Percentiles rank a stretch among this genome's conserved stretches.
These are phyloP conservation scores for Papilio demoleus DNA, from an alignment of 2,888 invertebrate genomes.

Conservation along the genomic window DNA sequence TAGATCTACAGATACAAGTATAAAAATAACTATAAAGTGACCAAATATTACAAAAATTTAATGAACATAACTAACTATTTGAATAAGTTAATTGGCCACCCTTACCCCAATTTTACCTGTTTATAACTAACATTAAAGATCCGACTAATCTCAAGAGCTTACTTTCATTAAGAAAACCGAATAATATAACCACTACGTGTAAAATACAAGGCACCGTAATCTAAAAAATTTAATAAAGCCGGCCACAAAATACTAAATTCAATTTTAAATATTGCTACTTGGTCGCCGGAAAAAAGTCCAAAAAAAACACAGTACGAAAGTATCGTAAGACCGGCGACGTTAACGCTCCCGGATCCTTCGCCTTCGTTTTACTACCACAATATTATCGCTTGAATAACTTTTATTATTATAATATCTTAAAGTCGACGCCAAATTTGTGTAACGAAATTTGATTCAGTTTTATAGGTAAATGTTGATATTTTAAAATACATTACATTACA, in stretches of 20 bases:
- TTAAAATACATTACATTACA: too few relatives aligned
- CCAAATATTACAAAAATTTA: too few relatives aligned
- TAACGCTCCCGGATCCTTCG: background rate
- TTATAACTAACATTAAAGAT: background rate
- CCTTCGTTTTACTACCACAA: conserved; percentile 23
- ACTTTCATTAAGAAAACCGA: conserved; percentile 1
- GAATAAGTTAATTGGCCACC: too few relatives aligned
- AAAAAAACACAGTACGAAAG: background rate
- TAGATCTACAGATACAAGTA: too few relatives aligned
- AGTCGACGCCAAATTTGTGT: background rate
- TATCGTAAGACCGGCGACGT: conserved; percentile 6
- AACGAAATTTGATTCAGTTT: background rate
- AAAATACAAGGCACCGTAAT: conserved; percentile 6
- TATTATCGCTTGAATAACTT: conserved; percentile 34
- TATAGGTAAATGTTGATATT: background rate
- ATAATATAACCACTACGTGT: conserved; percentile 7
- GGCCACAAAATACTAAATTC: conserved; percentile 21
- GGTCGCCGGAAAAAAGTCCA: background rate
- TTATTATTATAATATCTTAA: conserved; percentile 21
- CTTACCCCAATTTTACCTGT: background rate
- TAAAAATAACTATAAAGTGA: too few relatives aligned
- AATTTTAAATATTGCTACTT: conserved; percentile 36
- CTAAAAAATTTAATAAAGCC: conserved; percentile 36
- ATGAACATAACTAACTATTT: too few relatives aligned
- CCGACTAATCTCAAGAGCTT: background rate